Base-by-base conservation (phyloP, 2,113 vertebrate genomes). In the Python bivittatus region DNA sequence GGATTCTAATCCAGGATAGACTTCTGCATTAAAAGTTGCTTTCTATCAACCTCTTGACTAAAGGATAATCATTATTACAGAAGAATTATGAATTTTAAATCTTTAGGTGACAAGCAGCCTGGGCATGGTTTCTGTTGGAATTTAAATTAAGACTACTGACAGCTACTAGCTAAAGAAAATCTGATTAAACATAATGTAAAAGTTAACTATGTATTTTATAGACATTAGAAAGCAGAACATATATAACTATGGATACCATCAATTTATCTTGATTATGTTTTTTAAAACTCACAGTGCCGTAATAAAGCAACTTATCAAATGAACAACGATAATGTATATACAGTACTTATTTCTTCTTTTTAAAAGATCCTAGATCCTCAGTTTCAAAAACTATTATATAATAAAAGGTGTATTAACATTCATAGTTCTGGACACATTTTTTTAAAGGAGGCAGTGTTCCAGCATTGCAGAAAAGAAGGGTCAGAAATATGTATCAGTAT, bases 1-100 rank as follows among this genome's bases (percentile, higher is more conserved):
- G 22, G 52, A 91, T 56, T 91, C 48, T 56, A 87, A 61, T 48
- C 84, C 48, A 72, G 84, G 83, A 86, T 48, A 91, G 83, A 91
- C 38, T 48, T 91, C 83, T 53, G 44, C 42, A 85, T 86, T 86
- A 17, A 86, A 61, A 86, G 27, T 57, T 4, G 56, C 25, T 44
- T 60, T 86, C 90, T 91, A 27, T 58, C 17, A 29, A 61, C 57
- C 42, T 61, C 83, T 91, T n/a, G 58, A n/a, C 83, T 83, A 58
- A 90, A 90, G 11, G 11, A 84, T 56, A 54, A 84, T 57, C 33
- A 57, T 84, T 85, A 91, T n/a, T 79, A 53, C 42, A 91, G 57
- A 85, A 91, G 83, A 91, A 60, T 9, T 17, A 29, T n/a, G 42
- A 61, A n/a, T 23, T 89, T 85, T n/a, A 52, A n/a, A 85, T n/a